Evolutionary conservation across 2,113 vertebrate genomes (phyloP).

Genomic region (Chaetodon auriga): DNA sequence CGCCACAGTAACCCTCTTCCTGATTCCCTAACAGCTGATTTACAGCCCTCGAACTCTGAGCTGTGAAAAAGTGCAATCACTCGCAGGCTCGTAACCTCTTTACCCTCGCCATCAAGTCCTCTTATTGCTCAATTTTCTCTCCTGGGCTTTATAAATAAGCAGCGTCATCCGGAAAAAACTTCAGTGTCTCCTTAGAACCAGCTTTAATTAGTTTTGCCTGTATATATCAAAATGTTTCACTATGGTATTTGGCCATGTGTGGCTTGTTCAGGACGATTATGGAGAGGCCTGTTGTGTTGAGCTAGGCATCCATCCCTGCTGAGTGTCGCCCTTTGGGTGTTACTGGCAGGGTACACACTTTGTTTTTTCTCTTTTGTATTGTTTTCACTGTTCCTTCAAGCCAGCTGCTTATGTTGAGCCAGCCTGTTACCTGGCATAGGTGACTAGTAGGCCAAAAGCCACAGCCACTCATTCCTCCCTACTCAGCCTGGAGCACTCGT

Average conservation of each 20-base stretch:
- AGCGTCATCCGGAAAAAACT: slow-evolving; percentile 67
- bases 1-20: slow-evolving; percentile 78
- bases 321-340: slow-evolving; percentile 24
- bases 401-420: slow-evolving; percentile 42
- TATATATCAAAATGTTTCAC: slow-evolving; percentile 68
- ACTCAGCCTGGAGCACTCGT: slow-evolving; percentile 39
- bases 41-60: slow-evolving; percentile 68
- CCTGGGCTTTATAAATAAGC: slow-evolving; percentile 77
- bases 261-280: slow-evolving; percentile 32
- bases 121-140: slow-evolving; percentile 72
- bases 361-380: slow-evolving; percentile 34
- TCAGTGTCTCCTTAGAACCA: slow-evolving; percentile 65
- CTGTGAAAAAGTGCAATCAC: slow-evolving; percentile 79
- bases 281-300: slow-evolving; percentile 40
- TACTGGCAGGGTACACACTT: slow-evolving; percentile 16
- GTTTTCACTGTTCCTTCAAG: slow-evolving; percentile 28
- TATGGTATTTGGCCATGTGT: slow-evolving; percentile 60
- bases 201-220: slow-evolving; percentile 71
- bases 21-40: slow-evolving; percentile 79
- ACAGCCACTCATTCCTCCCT: slow-evolving; percentile 35
- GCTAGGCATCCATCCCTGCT: slow-evolving; percentile 12
- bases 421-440: slow-evolving; percentile 58
- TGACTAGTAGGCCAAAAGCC: slow-evolving; percentile 49
- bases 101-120: slow-evolving; percentile 62
- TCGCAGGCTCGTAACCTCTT: slow-evolving; percentile 79